Base-by-base conservation (phyloP, 2,888 invertebrate genomes). In the Adelphocoris suturalis region DNA sequence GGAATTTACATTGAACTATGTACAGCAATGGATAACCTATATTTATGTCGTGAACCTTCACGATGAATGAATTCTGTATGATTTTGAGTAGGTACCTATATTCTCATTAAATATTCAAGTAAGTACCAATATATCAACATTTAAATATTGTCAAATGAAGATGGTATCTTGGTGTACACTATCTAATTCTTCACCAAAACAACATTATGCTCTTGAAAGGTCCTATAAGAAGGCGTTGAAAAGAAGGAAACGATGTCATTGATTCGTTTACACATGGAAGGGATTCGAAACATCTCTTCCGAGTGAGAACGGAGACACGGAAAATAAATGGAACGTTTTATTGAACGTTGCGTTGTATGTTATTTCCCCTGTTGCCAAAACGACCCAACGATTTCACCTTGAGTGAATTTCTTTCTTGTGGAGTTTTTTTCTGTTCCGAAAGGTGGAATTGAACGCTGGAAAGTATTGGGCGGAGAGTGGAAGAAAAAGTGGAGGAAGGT, bases 281-380 rank as follows among this genome's bases (percentile, higher is more conserved):
- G 27, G 23, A 68, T 68, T 68, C 23, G 68, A 12, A 68, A 68
- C 27, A 23, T 23, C 68, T 23, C 23, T 68, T 68, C 68, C 9
- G 27, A 23, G 68, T 68, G 68, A 19, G 68, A 23, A 23, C 12
- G 19, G 68, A 19, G 57, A 68, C 68, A 68, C n/a, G 68, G 68
- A 68, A 68, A 68, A 68, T 68, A 68, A 68, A 68, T 68, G 68
- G 68, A 68, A 68, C 68, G 23, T 68, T 68, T 68, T 68, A 68
- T 68, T 68, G 68, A 68, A 68, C 23, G 68, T 19, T 68, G 7
- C 68, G 68, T 68, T 68, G 68, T 57, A 57, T 68, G 23, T 23
- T 68, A 68, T 68, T 68, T 68, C 68, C 68, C 68, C 68, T 27
- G 23, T 68, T 68, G 19, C 68, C 68, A 23, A 68, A n/a, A 23